A percentile compares a stretch with the other conserved stretches of the same genome.
phyloP scores from a whole-genome alignment of 2,797 vertebrate species.

The Loriculus beryllinus region DNA sequence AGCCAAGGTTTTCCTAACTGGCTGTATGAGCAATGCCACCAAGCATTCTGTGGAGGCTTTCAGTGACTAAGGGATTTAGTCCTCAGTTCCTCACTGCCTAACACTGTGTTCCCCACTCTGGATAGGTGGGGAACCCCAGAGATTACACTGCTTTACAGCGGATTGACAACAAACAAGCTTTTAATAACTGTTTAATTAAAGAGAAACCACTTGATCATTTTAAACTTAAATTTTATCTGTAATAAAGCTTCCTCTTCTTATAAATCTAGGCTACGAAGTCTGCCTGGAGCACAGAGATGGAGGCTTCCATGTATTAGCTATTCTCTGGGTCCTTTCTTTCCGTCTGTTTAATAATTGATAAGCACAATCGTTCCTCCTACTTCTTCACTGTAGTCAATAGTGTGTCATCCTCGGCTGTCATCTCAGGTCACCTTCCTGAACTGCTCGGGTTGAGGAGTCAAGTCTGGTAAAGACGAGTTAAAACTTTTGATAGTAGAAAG shows the following conservation, averaged over 20 bases:
- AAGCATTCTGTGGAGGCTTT: slow-evolving; percentile 24
- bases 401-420: slow-evolving; percentile 47
- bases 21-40: slow-evolving; percentile 16
- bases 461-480: slow-evolving; percentile 42
- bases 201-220: not conserved
- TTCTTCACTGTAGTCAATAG: slow-evolving; percentile 59
- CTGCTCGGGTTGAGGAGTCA: slow-evolving; percentile 52
- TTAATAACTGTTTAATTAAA: not conserved
- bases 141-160: not conserved
- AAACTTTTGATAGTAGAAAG: slow-evolving; percentile 59
- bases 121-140: not conserved
- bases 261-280: slow-evolving; percentile 22
- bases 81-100: not conserved
- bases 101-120: not conserved
- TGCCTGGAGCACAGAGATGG: slow-evolving; percentile 1
- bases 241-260: not conserved
- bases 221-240: not conserved
- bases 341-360: slow-evolving; percentile 55
- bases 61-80: slow-evolving; percentile 19
- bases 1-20: slow-evolving; percentile 22
- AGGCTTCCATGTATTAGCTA: slow-evolving; percentile 41
- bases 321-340: slow-evolving; percentile 42
- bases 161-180: not conserved
- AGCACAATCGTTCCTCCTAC: slow-evolving; percentile 40
- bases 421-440: slow-evolving; percentile 60